phyloP scores from a whole-genome alignment of 2,113 vertebrate species.

The Chloropsis hardwickii region DNA sequence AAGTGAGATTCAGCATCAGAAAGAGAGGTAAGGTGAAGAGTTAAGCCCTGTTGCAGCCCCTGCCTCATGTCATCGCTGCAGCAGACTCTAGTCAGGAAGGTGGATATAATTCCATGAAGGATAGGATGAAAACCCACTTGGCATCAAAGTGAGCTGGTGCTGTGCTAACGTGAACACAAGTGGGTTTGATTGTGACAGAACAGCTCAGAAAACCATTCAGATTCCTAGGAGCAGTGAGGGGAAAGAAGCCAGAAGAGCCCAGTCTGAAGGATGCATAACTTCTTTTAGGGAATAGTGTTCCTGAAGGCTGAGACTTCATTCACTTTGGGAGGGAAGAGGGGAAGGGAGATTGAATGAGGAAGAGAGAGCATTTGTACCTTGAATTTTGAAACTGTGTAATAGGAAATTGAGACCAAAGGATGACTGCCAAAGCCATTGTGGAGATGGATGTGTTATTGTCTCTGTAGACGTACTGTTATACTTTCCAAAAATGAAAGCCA shows the following conservation, averaged over 20 bases:
- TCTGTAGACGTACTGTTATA: background rate
- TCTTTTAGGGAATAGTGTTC: background rate
- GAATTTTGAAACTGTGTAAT: background rate
- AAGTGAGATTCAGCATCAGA: background rate
- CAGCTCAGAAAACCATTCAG: background rate
- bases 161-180: background rate
- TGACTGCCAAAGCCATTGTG: background rate
- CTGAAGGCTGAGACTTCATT: background rate
- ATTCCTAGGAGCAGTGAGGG: background rate
- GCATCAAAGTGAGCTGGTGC: background rate
- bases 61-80: background rate
- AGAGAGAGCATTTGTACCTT: background rate
- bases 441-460: background rate
- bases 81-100: background rate
- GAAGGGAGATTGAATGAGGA: background rate
- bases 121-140: background rate
- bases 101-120: background rate
- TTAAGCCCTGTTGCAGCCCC: background rate
- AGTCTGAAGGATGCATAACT: background rate
- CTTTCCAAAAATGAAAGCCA: constrained; percentile 30
- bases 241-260: background rate
- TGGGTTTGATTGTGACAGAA: background rate
- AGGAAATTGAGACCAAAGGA: background rate
- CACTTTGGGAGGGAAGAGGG: background rate
- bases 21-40: background rate